A percentile compares a stretch with the other conserved stretches of the same genome.
Evolutionary conservation across 2,888 invertebrate genomes (phyloP).

Genomic region (Geophilus truncorum): DNA sequence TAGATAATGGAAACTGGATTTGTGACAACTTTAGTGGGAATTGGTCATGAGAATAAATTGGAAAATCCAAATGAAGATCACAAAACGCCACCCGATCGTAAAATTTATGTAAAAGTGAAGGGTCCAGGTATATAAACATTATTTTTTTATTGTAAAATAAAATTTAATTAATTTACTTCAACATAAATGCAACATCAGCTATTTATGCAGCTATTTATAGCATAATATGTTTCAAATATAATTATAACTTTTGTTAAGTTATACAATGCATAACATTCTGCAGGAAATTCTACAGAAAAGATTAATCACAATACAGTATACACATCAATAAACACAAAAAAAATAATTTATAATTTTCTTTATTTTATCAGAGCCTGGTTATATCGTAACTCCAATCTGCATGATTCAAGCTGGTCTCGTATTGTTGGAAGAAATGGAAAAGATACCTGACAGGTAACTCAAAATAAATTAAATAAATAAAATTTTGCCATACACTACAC

Average conservation of each 20-base stretch:
- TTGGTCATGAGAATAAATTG: conserved; percentile 69
- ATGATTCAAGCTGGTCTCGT: conserved; percentile 68
- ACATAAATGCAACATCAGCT: too few species aligned
- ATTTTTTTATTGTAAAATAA: too few species aligned
- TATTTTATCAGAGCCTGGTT: conserved; percentile 62
- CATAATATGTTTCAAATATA: too few species aligned
- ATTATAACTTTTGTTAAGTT: conserved; percentile 14
- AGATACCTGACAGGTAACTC: conserved; percentile 68
- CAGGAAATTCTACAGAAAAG: too few species aligned
- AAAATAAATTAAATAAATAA: neutral
- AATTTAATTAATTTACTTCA: too few species aligned
- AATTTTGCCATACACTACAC: too few species aligned
- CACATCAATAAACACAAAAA: too few species aligned
- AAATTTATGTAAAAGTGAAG: conserved; percentile 61
- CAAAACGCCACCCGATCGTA: conserved; percentile 59
- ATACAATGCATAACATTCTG: conserved; percentile 34
- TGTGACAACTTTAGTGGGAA: conserved; percentile 53
- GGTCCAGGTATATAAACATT: conserved; percentile 52
- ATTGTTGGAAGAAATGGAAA: conserved; percentile 66
- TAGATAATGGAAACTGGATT: conserved; percentile 60
- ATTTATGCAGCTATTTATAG: too few species aligned
- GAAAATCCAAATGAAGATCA: conserved; percentile 57
- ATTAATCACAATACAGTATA: too few species aligned
- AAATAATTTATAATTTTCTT: too few species aligned
- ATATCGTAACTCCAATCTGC: conserved; percentile 71